phyloP scores from a whole-genome alignment of 92 coral and sea anemone species.

The Desmophyllum pertusum region DNA sequence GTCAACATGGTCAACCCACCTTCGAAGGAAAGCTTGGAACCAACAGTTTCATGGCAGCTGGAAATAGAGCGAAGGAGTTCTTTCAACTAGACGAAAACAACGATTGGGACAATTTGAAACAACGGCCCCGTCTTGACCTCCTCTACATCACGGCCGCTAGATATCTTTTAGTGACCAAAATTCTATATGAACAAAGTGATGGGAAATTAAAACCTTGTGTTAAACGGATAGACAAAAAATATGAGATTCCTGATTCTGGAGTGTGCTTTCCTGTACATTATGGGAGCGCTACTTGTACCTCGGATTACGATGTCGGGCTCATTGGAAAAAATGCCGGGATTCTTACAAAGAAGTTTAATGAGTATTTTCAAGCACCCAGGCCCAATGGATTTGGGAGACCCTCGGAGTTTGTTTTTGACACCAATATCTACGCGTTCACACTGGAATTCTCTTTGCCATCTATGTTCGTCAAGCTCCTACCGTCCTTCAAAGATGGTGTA shows the following conservation, averaged over 20 bases:
- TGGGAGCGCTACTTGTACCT: slow-evolving; percentile 53
- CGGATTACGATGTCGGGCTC: too few relatives aligned
- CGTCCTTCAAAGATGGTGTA: too few relatives aligned
- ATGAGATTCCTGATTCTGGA: slow-evolving; percentile 42
- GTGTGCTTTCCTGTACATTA: slow-evolving; percentile 69
- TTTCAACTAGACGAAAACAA: slow-evolving; percentile 46
- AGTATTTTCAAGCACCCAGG: too few relatives aligned
- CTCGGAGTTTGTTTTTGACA: too few relatives aligned
- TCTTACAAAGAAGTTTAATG: too few relatives aligned
- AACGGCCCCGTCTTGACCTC: slow-evolving; percentile 11
- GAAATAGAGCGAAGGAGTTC: not conserved
- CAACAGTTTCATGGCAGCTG: not conserved
- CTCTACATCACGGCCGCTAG: slow-evolving; percentile 38
- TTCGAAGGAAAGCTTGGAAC: not conserved
- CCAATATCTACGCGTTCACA: too few relatives aligned
- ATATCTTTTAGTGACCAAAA: slow-evolving; percentile 61
- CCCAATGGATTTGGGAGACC: too few relatives aligned
- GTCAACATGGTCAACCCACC: too few relatives aligned
- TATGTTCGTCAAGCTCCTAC: too few relatives aligned
- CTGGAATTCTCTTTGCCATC: too few relatives aligned
- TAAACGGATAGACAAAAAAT: not conserved
- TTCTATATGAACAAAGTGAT: slow-evolving; percentile 44
- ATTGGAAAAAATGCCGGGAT: too few relatives aligned
- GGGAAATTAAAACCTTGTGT: slow-evolving; percentile 47
- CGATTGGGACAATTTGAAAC: slow-evolving; percentile 39